These are phyloP conservation scores for Enteromius fasciolatus DNA, from an alignment of 2,797 vertebrate genomes.

Conservation along the genomic window DNA sequence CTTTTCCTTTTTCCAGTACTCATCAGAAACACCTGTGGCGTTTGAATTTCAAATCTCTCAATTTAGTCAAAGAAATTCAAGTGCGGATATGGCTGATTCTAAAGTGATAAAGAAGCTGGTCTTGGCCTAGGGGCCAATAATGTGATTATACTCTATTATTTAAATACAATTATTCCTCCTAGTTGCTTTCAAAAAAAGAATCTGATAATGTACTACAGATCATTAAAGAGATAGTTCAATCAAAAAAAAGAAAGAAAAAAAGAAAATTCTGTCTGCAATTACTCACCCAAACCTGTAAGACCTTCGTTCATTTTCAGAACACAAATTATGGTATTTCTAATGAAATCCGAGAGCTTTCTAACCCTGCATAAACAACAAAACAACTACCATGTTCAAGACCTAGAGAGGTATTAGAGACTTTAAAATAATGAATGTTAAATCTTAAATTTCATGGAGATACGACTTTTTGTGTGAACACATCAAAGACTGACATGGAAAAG, in stretches of 20 bases:
- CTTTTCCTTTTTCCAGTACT: neutral
- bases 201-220: constrained; percentile 6
- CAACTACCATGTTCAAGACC: neutral
- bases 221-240: neutral
- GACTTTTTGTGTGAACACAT: too few relatives aligned
- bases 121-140: constrained; percentile 9
- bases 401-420: neutral
- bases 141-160: neutral
- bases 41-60: neutral
- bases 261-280: neutral
- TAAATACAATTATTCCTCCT: neutral
- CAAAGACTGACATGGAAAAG: too few relatives aligned
- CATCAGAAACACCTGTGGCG: constrained; percentile 14
- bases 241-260: neutral
- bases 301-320: neutral
- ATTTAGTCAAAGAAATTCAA: constrained; percentile 27
- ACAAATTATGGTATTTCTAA: neutral
- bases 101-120: constrained; percentile 24
- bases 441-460: too few relatives aligned
- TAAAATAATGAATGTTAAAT: neutral
- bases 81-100: constrained; percentile 8
- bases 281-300: neutral
- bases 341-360: neutral
- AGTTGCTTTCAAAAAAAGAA: neutral
- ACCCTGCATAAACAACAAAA: neutral